Conservation (phyloP, 2,888 invertebrate genomes). For the Camptogramma bilineatum region DNA sequence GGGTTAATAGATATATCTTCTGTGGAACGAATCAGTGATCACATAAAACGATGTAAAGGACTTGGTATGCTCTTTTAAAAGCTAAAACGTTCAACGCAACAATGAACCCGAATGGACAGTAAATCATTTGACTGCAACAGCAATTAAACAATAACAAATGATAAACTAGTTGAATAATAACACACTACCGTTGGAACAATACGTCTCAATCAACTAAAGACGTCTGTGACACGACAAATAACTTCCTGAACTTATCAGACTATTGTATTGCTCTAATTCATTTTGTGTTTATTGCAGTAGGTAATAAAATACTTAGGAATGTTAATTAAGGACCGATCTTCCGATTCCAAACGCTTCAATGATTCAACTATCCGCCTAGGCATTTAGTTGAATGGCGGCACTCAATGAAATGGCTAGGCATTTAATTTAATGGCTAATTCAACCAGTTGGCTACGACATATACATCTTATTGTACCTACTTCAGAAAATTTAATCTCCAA, state of each 20-base stretch:
- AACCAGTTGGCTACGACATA: too few relatives aligned
- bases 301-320: background rate
- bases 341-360: too few relatives aligned
- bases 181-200: constrained; percentile 42
- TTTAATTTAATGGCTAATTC: too few relatives aligned
- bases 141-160: constrained; percentile 33
- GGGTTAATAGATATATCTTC: background rate
- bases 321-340: background rate
- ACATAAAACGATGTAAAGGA: background rate
- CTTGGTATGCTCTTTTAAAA: background rate
- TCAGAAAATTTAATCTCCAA: background rate
- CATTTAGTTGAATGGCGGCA: too few relatives aligned
- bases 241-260: constrained; percentile 63
- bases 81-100: background rate
- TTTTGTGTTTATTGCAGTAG: constrained; percentile 48
- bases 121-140: constrained; percentile 8
- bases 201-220: constrained; percentile 65
- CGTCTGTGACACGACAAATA: constrained; percentile 53
- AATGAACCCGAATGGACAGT: background rate
- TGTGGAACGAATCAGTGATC: background rate
- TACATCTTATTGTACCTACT: too few relatives aligned
- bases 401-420: too few relatives aligned
- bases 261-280: constrained; percentile 75
- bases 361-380: too few relatives aligned
- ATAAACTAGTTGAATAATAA: constrained; percentile 27